A percentile compares a stretch with the other conserved stretches of the same genome.
These are phyloP conservation scores for Tricholauxania praeusta DNA, from an alignment of 2,888 invertebrate genomes.

Conservation along the genomic window DNA sequence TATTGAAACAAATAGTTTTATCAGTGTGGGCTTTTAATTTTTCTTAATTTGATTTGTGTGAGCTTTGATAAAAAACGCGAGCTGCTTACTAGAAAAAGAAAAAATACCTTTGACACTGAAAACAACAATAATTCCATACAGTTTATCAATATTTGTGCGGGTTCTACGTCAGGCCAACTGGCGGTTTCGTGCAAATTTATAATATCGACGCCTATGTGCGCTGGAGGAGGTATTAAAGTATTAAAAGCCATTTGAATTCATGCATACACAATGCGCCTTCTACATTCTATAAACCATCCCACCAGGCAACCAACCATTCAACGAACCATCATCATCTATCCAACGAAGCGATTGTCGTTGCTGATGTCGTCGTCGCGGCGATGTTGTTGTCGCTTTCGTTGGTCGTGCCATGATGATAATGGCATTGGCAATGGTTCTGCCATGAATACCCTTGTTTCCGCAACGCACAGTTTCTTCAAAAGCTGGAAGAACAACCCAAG, in stretches of 20 bases:
- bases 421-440: conserved; percentile 38
- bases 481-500: background rate
- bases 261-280: conserved; percentile 20
- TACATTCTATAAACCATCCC: conserved; percentile 13
- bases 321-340: conserved; percentile 1
- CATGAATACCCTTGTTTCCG: background rate
- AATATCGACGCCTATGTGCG: conserved; percentile 23
- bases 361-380: conserved; percentile 6
- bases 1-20: no score
- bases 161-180: background rate
- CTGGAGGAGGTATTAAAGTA: conserved; percentile 39
- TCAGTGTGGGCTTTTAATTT: no score
- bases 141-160: no score
- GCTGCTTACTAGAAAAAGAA: no score
- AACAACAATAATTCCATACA: no score
- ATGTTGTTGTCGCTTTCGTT: background rate
- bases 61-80: no score
- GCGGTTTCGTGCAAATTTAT: background rate
- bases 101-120: no score
- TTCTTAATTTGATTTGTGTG: no score
- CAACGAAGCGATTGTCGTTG: conserved; percentile 4
- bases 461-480: background rate
- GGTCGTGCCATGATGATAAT: conserved; percentile 23
- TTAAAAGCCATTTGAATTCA: conserved; percentile 40
- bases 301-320: conserved; percentile 7